A percentile compares a stretch with the other conserved stretches of the same genome.
Conservation (phyloP, 2,797 vertebrate genomes). For the Australoheros facetus region DNA sequence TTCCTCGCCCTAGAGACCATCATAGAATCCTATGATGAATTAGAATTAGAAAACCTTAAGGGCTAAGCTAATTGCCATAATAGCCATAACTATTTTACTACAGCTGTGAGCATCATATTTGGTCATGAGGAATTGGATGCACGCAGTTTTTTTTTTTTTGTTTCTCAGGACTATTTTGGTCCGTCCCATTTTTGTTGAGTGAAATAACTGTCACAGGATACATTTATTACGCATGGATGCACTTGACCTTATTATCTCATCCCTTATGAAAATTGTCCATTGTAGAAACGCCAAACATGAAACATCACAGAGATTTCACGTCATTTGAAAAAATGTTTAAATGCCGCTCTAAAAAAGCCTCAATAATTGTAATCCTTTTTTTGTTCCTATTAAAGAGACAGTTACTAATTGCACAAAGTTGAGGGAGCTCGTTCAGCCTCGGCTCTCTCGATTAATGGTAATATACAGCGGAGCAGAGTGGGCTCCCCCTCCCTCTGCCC, state of each 20-base stretch:
- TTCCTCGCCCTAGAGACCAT: slow-evolving; percentile 64
- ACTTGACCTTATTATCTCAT: slow-evolving; percentile 44
- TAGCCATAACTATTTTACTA: slow-evolving; percentile 63
- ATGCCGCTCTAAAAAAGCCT: slow-evolving; percentile 41
- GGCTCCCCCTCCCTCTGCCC: slow-evolving; percentile 52
- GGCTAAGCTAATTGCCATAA: slow-evolving; percentile 65
- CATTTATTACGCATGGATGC: slow-evolving; percentile 40
- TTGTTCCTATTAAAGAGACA: slow-evolving; percentile 65
- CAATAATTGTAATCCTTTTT: slow-evolving; percentile 46
- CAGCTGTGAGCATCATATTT: slow-evolving; percentile 74
- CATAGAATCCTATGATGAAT: slow-evolving; percentile 39
- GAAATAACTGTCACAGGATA: slow-evolving; percentile 47
- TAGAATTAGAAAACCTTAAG: slow-evolving; percentile 70
- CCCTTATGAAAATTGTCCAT: slow-evolving; percentile 38
- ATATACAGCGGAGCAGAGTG: slow-evolving; percentile 55
- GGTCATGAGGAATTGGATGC: slow-evolving; percentile 63
- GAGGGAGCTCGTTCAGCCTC: slow-evolving; percentile 61
- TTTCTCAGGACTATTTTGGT: slow-evolving; percentile 64
- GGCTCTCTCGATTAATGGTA: slow-evolving; percentile 71
- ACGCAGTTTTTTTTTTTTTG: slow-evolving; percentile 51
- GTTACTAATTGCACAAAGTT: slow-evolving; percentile 73
- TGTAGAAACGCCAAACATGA: slow-evolving; percentile 35
- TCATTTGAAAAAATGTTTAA: slow-evolving; percentile 30
- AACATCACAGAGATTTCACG: slow-evolving; percentile 39
- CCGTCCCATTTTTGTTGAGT: slow-evolving; percentile 52